Conservation (phyloP, 2,797 vertebrate genomes). For the Artibeus jamaicensis region DNA sequence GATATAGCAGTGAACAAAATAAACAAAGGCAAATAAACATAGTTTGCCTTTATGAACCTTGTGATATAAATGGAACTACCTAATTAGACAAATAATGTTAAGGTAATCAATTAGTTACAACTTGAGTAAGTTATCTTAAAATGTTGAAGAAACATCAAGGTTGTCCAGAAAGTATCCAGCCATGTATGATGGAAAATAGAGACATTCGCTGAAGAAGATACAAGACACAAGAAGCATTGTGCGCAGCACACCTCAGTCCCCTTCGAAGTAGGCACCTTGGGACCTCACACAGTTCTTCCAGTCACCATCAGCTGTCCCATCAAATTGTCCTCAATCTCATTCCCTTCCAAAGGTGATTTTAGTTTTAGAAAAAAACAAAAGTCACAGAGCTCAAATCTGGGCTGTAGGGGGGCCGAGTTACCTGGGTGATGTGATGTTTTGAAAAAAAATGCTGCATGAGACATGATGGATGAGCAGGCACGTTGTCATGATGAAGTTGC, state of each 20-base stretch:
- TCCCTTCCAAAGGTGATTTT: background rate
- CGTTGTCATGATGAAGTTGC: background rate
- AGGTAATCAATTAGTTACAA: background rate
- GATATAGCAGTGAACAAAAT: background rate
- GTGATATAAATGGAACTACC: background rate
- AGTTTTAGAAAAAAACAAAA: background rate
- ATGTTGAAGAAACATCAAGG: background rate
- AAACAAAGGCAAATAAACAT: background rate
- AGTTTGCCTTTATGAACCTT: background rate
- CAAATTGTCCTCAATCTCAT: background rate
- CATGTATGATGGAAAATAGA: background rate
- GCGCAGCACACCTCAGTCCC: background rate
- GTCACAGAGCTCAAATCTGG: background rate
- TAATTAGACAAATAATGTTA: background rate
- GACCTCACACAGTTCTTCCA: background rate
- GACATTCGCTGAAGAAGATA: background rate
- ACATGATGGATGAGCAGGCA: background rate
- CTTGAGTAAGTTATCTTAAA: background rate
- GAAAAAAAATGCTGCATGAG: background rate
- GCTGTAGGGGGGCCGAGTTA: background rate
- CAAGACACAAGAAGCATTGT: background rate
- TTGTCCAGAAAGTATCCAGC: background rate
- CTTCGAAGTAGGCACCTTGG: background rate
- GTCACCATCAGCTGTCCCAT: background rate
- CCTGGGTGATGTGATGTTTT: background rate